These are phyloP conservation scores for Blera fallax DNA, from an alignment of 2,888 invertebrate species.

Conservation along the genomic window DNA sequence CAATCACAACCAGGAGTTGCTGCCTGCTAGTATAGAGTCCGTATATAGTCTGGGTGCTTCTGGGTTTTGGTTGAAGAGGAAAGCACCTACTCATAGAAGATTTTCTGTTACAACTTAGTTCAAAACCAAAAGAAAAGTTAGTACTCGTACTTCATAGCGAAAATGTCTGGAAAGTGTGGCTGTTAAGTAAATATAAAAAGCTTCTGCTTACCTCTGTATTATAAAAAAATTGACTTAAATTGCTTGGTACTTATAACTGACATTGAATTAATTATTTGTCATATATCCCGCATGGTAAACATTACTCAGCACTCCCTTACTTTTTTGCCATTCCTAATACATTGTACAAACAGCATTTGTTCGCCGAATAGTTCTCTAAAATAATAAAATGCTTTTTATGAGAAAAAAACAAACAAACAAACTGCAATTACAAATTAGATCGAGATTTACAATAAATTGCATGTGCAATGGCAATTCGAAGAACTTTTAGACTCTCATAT, in stretches of 20 bases:
- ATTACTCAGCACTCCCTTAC: neutral
- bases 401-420: neutral
- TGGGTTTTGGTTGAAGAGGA: too few relatives aligned
- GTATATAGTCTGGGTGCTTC: too few relatives aligned
- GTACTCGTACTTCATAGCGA: too few relatives aligned
- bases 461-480: neutral
- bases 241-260: neutral
- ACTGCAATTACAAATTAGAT: neutral
- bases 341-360: neutral
- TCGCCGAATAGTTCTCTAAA: neutral
- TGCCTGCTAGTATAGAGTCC: too few relatives aligned
- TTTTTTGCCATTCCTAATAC: neutral
- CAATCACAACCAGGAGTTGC: too few relatives aligned
- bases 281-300: neutral
- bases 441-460: conserved; percentile 10
- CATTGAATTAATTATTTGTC: neutral
- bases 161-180: too few relatives aligned
- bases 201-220: too few relatives aligned
- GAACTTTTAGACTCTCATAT: neutral
- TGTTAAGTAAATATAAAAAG: too few relatives aligned
- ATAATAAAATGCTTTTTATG: neutral
- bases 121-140: too few relatives aligned
- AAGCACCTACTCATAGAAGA: too few relatives aligned
- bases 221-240: neutral
- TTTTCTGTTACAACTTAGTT: too few relatives aligned